Evolutionary conservation across 1,140 invertebrate species (phyloP), one percentile per base, ranked within the genome.

Genomic region (Zaprionus africanus): DNA sequence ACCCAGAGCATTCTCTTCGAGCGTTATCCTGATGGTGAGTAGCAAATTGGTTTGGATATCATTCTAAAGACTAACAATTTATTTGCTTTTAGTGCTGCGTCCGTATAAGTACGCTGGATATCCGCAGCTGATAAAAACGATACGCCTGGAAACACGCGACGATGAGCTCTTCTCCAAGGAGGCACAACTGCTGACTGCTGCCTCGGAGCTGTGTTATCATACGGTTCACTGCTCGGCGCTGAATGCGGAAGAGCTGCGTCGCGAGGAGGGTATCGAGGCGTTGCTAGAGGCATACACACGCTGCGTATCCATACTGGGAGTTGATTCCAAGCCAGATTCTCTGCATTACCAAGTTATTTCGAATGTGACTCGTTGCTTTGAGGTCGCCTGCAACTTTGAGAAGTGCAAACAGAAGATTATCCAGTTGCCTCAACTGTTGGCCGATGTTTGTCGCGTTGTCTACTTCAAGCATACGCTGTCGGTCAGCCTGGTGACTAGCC

Each of bases 91-190:
- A 98, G 98, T 98, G 74, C 93, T 99, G 36, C 95, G 97, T 70
- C 98, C 98, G 4, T 99, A 99, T 94, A 99, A 99, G 93, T 99
- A 99, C 94, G 98, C 99, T 57, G 99, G 99, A 5, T 99, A 99
- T 94, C 97, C 97, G 0, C 98, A 99, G 94, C 94, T 99, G 11
- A 98, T 99, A 34, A 98, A 98, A 93, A 99, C 99, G 0, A 98
- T 99, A 63, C 95, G 96, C 85, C 93, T 99, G 90, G 99, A 99
- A 94, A 98, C 98, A 0, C 95, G 96, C 36, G 98, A 99, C 88
- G 98, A 99, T 60, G 95, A 96, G 75, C 93, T 99, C 72, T 99
- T 99, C 94, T 97, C 95, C 54, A 99, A 98, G 93, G 95, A 96
- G 36, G 96, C 96, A 1, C 96, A 97, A 24, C 93, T 99, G 19